phyloP scores from a whole-genome alignment of 2,797 vertebrate species.

The Notolabrus celidotus region DNA sequence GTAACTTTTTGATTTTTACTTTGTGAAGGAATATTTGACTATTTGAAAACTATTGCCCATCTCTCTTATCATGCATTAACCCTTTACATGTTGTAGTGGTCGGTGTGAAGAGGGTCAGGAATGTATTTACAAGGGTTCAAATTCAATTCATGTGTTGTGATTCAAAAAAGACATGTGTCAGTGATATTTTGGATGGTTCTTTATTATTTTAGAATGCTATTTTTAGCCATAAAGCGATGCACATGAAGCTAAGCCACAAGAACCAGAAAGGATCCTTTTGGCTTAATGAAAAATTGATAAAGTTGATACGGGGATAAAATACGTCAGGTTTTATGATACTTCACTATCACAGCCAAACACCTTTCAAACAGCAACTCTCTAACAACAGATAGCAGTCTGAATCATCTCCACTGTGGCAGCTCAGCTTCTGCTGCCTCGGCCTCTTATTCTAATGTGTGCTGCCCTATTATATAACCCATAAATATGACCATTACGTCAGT shows the following conservation, averaged over 20 bases:
- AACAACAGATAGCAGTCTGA: constrained; percentile 46
- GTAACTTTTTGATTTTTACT: no score
- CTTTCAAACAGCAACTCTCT: constrained; percentile 40
- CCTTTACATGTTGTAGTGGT: no score
- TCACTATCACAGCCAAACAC: constrained; percentile 39
- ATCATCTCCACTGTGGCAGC: constrained; percentile 59
- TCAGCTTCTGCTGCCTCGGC: constrained; percentile 57
- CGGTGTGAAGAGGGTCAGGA: no score
- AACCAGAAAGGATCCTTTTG: constrained; percentile 1
- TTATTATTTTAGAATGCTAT: background rate
- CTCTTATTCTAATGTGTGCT: constrained; percentile 63
- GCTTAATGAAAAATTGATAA: constrained; percentile 28
- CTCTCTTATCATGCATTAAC: no score
- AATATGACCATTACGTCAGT: constrained; percentile 71
- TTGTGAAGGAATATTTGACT: no score
- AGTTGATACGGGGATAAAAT: constrained; percentile 23
- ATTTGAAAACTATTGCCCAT: no score
- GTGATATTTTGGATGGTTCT: no score
- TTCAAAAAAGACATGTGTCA: no score
- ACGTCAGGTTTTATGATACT: constrained; percentile 25
- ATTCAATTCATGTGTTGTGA: no score
- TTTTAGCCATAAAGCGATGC: background rate
- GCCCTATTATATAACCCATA: constrained; percentile 71
- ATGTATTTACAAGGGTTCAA: no score
- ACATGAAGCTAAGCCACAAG: constrained; percentile 5